Evolutionary conservation across 1,140 invertebrate genomes (phyloP).

Genomic region (Penaeus vannamei): DNA sequence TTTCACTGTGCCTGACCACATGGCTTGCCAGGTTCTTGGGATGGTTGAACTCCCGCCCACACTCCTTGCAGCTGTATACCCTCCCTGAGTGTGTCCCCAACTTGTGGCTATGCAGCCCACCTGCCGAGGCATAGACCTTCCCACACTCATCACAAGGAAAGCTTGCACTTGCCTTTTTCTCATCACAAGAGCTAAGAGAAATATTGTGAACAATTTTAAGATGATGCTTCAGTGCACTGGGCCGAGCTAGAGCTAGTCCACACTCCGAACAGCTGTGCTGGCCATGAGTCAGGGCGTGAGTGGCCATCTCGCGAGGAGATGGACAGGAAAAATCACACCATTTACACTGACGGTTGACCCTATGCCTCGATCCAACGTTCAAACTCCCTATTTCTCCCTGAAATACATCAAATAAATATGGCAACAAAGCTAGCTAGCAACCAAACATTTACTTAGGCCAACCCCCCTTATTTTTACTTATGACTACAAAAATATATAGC

Average conservation of each 20-base stretch:
- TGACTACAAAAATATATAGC: neutral
- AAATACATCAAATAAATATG: conserved; percentile 35
- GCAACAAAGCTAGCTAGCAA: neutral
- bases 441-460: neutral
- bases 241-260: conserved; percentile 27
- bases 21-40: conserved; percentile 55
- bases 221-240: conserved; percentile 49
- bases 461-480: neutral
- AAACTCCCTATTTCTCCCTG: conserved; percentile 42
- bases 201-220: conserved; percentile 44
- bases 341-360: conserved; percentile 28
- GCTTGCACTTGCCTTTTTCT: neutral
- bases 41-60: conserved; percentile 46
- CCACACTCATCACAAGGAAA: conserved; percentile 36
- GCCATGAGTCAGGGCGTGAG: conserved; percentile 32
- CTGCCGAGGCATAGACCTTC: conserved; percentile 48
- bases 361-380: neutral
- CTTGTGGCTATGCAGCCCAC: conserved; percentile 43
- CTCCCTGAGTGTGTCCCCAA: conserved; percentile 32
- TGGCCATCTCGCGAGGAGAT: conserved; percentile 40
- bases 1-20: conserved; percentile 36
- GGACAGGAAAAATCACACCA: conserved; percentile 20
- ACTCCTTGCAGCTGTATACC: conserved; percentile 35
- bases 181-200: neutral
- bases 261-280: conserved; percentile 46